Evolutionary conservation across 2,888 invertebrate genomes (phyloP).

Genomic region (Ischnus inquisitorius): DNA sequence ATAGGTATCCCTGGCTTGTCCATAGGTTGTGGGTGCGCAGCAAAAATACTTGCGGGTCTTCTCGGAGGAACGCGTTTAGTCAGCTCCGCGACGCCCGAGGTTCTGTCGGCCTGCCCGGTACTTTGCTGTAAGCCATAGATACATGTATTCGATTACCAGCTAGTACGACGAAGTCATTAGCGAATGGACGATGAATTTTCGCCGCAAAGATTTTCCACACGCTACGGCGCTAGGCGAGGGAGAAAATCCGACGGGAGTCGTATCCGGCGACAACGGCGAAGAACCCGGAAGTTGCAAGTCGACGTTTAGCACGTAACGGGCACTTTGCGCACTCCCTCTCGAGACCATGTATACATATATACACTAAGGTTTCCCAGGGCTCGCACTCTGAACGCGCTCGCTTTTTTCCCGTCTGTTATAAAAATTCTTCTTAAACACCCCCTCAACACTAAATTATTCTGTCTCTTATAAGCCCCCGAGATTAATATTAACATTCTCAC

Average conservation of each 20-base stretch:
- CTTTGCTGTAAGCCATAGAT: background rate
- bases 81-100: conserved; percentile 51
- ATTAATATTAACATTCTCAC: too few species aligned
- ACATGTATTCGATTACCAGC: background rate
- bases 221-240: background rate
- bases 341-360: background rate
- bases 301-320: conserved; percentile 7
- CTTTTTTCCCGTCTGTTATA: too few species aligned
- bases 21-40: conserved; percentile 33
- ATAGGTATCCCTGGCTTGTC: background rate
- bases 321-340: background rate
- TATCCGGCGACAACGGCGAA: background rate
- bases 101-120: background rate
- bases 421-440: too few species aligned
- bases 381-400: too few species aligned
- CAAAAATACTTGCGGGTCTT: conserved; percentile 74
- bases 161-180: conserved; percentile 3
- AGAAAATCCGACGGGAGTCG: background rate
- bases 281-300: conserved; percentile 18
- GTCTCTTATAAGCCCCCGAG: too few species aligned
- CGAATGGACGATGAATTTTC: background rate
- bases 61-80: conserved; percentile 69
- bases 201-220: background rate
- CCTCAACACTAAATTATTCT: too few species aligned
- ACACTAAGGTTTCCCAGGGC: too few species aligned